Base-by-base conservation (phyloP, 2,797 vertebrate genomes). In the Lacerta agilis region DNA sequence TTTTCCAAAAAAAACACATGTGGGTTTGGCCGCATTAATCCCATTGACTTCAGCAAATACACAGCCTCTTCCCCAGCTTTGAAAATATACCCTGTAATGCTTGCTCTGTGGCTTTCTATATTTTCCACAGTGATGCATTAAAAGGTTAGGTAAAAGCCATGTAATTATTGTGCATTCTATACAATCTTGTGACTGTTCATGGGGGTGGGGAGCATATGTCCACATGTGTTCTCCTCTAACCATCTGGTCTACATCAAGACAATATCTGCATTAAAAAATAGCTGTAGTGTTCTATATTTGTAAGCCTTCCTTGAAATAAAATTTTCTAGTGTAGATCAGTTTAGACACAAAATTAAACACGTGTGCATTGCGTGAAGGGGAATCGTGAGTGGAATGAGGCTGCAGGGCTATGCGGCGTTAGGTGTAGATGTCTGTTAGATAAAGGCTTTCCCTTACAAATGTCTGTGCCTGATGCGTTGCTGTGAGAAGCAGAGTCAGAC, bases 211-310 rank as follows among this genome's bases (percentile, higher is more conserved):
- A 85, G 29, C 76, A 49, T 87, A n/a, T 86, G 8, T 43, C 79
- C 87, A 27, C 33, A 80, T 87, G 76, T 0, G 1, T 71, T 89
- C 49, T 43, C 61, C 27, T 82, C 43, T 43, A 75, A 76, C 82
- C 79, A 43, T 88, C 86, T 86, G 80, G 86, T 89, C 82, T 61
- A 10, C 58, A 78, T 91, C 36, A 84, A 89, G 91, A 82, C 1
- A 8, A 5, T 92, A 89, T 87, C 86, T 90, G 20, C 90, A 20
- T 90, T 89, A 82, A 89, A 89, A 81, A 86, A 87, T 61, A 88
- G 87, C 64, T 90, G 36, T 82, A 11, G 2, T 86, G 86, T 83
- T 77, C 29, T 82, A 7, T 73, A 90, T 92, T 91, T 88, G 43
- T 84, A 86, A 87, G 43, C 41, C 5, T 89, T 90, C 23, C 66